phyloP scores from a whole-genome alignment of 2,888 invertebrate genomes.

The Spialia ferax region DNA sequence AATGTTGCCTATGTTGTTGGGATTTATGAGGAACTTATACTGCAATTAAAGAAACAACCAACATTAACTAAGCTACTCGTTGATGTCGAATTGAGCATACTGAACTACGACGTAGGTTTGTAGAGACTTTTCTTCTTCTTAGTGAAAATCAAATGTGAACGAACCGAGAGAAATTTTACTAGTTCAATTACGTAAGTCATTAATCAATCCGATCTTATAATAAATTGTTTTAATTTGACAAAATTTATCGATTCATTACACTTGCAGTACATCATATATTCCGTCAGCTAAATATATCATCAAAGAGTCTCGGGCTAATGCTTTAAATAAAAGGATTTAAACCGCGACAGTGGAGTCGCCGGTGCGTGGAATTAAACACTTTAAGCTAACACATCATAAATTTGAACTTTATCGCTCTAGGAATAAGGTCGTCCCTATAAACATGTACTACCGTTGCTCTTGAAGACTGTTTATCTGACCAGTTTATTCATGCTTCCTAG shows the following conservation, averaged over 20 bases:
- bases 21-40: too few species aligned
- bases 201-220: neutral
- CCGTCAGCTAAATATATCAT: slow-evolving; percentile 32
- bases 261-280: slow-evolving; percentile 30
- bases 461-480: slow-evolving; percentile 11
- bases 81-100: too few species aligned
- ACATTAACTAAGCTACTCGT: too few species aligned
- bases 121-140: too few species aligned
- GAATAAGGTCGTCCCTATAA: slow-evolving; percentile 5
- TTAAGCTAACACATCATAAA: neutral
- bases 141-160: too few species aligned
- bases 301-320: slow-evolving; percentile 27
- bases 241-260: slow-evolving; percentile 7
- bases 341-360: slow-evolving; percentile 27
- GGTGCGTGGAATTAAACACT: slow-evolving; percentile 35
- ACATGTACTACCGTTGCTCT: neutral
- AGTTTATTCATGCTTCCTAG: slow-evolving; percentile 5
- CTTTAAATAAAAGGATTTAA: slow-evolving; percentile 38
- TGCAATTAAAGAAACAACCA: too few species aligned
- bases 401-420: slow-evolving; percentile 11
- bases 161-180: too few species aligned
- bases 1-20: too few species aligned
- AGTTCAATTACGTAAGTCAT: neutral
- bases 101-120: too few species aligned
- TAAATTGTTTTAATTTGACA: slow-evolving; percentile 7